Evolutionary conservation across 2,888 invertebrate species (phyloP).

Genomic region (Parelbella ahira): DNA sequence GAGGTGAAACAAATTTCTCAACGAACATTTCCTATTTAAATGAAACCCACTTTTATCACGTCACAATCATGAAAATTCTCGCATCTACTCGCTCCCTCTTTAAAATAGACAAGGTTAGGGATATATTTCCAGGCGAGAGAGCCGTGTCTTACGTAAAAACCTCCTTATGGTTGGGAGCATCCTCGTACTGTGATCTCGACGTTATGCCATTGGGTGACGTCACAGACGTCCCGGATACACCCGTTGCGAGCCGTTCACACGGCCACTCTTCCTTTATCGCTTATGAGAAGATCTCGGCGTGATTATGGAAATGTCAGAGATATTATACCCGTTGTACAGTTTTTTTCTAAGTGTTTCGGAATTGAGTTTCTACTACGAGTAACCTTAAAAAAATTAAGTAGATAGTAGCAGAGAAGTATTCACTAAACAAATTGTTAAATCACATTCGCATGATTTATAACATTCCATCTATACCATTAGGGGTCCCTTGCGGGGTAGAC

Average conservation of each 20-base stretch:
- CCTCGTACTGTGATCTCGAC: conserved; percentile 13
- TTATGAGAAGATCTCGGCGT: conserved; percentile 13
- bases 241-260: conserved; percentile 6
- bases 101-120: conserved; percentile 6
- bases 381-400: too few species aligned
- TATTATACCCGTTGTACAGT: too few species aligned
- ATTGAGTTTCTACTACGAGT: too few species aligned
- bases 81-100: conserved; percentile 2
- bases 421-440: too few species aligned
- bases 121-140: neutral
- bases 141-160: conserved; percentile 10
- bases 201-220: conserved; percentile 29
- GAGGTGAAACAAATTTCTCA: too few species aligned
- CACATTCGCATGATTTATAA: too few species aligned
- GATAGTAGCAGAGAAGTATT: too few species aligned
- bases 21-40: too few species aligned
- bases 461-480: too few species aligned
- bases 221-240: conserved; percentile 34
- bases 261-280: conserved; percentile 2
- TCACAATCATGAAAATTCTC: too few species aligned
- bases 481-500: too few species aligned
- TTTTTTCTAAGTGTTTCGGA: too few species aligned
- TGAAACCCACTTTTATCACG: neutral
- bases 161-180: conserved; percentile 4
- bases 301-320: conserved; percentile 31